A percentile compares a stretch with the other conserved stretches of the same genome.
Conservation (phyloP, 2,113 vertebrate genomes). For the Sphyrna mokarran region DNA sequence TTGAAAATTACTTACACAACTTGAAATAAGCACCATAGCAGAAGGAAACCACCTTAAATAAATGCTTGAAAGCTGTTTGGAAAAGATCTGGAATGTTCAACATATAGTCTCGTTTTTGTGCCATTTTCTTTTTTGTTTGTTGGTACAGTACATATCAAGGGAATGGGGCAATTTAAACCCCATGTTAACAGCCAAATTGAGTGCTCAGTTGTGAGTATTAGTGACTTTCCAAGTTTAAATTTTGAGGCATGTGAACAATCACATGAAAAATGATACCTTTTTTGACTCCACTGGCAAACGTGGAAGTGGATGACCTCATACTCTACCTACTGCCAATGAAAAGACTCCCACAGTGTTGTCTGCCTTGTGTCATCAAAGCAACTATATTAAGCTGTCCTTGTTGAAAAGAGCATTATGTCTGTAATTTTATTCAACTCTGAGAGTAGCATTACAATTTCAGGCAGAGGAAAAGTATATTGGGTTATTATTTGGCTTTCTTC, state of each 20-base stretch:
- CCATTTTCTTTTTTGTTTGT: neutral
- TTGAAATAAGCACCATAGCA: neutral
- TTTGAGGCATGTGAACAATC: neutral
- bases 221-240: neutral
- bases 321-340: neutral
- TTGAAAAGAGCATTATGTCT: neutral
- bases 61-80: conserved; percentile 38
- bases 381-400: neutral
- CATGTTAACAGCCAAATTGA: neutral
- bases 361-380: neutral
- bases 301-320: conserved; percentile 25
- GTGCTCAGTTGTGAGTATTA: neutral
- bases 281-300: conserved; percentile 3
- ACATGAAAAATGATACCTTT: neutral
- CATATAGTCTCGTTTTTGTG: neutral
- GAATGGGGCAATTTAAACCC: neutral
- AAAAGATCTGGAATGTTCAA: conserved; percentile 40
- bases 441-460: neutral
- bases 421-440: neutral
- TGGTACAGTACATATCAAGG: neutral
- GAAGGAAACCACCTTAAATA: neutral
- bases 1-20: neutral
- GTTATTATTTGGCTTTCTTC: neutral
- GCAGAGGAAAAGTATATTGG: neutral
- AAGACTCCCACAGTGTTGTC: neutral